Evolutionary conservation across 2,113 vertebrate genomes (phyloP), one percentile per base, ranked within the genome.

Genomic region (Rutilus rutilus): DNA sequence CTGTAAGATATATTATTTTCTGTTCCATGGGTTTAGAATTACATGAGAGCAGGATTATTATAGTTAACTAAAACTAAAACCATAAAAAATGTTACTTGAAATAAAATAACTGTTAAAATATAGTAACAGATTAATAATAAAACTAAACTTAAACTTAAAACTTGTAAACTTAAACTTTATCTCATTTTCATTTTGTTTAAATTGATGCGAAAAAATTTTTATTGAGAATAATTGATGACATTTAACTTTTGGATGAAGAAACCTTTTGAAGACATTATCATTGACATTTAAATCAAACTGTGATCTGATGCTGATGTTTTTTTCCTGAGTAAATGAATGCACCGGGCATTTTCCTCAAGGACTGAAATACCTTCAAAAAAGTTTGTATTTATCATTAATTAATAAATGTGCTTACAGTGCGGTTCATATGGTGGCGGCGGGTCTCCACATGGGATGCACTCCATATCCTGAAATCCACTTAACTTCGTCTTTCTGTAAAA

Each of bases 381-480:
- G 0, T 60, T 62, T 62, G 23, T 25, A 39, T 85, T 73, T 62
- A 47, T 1, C 84, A 60, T 86, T 33, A 88, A 59, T 77, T 5
- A 54, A 77, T 74, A 73, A 86, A 77, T 69, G 52, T 0, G 95
- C 98, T 99, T 95, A 99, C 98, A 99, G 91, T 97, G 97, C 12
- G 97, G 97, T 85, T 99, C 97, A 74, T 98, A 98, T 0, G 97
- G 96, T 88, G 97, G 97, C 6, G 98, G 97, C 14, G 96, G 97
- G 88, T 99, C 96, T 80, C 98, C 97, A 89, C 97, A 99, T 42
- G 96, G 97, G 89, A 98, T 96, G 84, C 98, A 99, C 90, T 99
- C 97, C 97, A 98, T 97, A 89, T 99, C 97, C 88, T 99, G 97
- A 92, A 99, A 99, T 77, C 98, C 98, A 85, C 98, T 97, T 84